Evolutionary conservation across 1,140 invertebrate genomes (phyloP), one percentile per base, ranked within the genome.

Genomic region (Scaptomyza graminum): DNA sequence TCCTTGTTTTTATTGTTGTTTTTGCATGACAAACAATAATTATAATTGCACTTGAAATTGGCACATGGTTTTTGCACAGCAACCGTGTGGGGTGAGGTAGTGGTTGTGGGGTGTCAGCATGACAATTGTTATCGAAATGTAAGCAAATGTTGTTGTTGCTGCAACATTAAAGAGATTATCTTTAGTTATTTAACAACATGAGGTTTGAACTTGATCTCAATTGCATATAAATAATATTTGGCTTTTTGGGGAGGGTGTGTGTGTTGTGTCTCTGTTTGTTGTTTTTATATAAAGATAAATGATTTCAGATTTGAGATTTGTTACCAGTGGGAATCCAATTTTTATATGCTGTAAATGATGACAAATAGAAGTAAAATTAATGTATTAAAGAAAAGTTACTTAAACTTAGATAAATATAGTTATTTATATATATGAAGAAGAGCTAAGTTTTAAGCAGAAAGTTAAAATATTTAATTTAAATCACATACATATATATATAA

Each of bases 11-110:
- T 76, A 67, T 59, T 84, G 67, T 81, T 73, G 67, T 81, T 73
- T 75, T 87, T 78, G 82, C 82, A 85, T 85, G 82, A 85, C 82
- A 85, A 85, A 82, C 82, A 87, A 87, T 81, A 85, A 85, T 85
- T 85, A 85, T 81, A 85, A 85, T 85, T 85, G 82, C 82, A 85
- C 82, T 85, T 81, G 78, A 85, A 87, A 81, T 75, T 81, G 77
- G 70, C 74, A 87, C 77, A 72, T 50, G 44, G 41, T 43, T n/a
- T 44, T n/a, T 41, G 11, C 5, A 41, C 12, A 41, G 12, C 34
- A 9, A 3, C 11, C n/a, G 28, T 31, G 7, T 6, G 12, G 41
- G 5, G 15, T 0, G 46, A 6, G 41, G 31, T n/a, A 9, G 18
- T 18, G 37, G 5, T 18, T 7, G 25, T 7, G 4, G 15, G 11